phyloP scores from a whole-genome alignment of 2,113 vertebrate genomes.

The Toxostoma redivivum region DNA sequence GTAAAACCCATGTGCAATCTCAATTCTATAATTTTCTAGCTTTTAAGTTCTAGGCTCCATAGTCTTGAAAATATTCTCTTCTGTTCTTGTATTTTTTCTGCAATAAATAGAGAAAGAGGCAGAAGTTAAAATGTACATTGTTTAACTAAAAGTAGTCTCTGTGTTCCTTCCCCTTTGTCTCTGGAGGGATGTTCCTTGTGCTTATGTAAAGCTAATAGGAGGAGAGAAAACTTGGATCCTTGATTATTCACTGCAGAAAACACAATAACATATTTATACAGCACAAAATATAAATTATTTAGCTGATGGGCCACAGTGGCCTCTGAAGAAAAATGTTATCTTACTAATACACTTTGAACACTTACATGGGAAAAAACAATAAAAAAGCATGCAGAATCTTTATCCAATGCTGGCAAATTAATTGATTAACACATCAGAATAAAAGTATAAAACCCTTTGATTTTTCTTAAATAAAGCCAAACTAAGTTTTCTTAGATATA shows the following conservation, averaged over 20 bases:
- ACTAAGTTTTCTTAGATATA: neutral
- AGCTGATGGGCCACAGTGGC: neutral
- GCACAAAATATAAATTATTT: conserved; percentile 49
- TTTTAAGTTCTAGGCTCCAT: neutral
- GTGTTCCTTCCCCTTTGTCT: neutral
- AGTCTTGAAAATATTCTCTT: neutral
- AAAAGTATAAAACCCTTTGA: neutral
- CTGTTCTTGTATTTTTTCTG: neutral
- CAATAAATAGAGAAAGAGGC: neutral
- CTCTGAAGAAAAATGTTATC: neutral
- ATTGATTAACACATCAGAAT: neutral
- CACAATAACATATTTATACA: neutral
- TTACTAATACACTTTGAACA: neutral
- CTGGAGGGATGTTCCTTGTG: neutral
- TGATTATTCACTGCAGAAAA: conserved; percentile 1
- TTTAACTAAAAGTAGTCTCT: neutral
- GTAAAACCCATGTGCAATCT: neutral
- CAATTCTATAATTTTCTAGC: neutral
- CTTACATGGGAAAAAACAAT: neutral
- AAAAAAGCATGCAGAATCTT: neutral
- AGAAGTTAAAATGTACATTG: neutral
- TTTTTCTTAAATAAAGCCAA: neutral
- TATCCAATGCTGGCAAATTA: neutral
- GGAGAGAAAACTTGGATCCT: neutral
- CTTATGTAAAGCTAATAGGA: neutral